phyloP scores from a whole-genome alignment of 2,113 vertebrate genomes.

The Phalacrocorax brasilianus region DNA sequence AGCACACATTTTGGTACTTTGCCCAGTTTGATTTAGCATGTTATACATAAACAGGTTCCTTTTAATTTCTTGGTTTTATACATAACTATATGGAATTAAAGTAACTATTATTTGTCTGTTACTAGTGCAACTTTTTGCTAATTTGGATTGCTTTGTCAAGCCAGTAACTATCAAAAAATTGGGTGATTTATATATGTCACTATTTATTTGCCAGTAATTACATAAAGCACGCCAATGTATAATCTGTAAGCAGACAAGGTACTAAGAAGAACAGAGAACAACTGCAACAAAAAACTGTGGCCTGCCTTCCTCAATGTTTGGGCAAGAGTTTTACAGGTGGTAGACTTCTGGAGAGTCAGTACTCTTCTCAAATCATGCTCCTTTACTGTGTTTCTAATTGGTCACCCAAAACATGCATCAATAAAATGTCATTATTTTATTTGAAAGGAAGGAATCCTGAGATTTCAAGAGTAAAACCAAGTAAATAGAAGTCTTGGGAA shows the following conservation, averaged over 20 bases:
- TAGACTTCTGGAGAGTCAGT: background rate
- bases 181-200: fast-evolving
- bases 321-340: background rate
- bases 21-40: background rate
- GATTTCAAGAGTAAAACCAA: background rate
- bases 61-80: background rate
- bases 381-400: background rate
- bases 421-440: background rate
- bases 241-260: background rate
- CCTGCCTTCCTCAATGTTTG: background rate
- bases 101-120: background rate
- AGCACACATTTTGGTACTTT: background rate
- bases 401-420: background rate
- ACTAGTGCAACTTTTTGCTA: background rate
- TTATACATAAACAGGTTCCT: background rate
- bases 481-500: background rate
- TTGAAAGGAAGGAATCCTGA: background rate
- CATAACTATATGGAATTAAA: background rate
- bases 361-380: background rate
- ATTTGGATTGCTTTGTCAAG: background rate
- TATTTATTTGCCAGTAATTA: background rate
- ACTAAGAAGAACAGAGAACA: background rate
- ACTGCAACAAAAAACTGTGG: fast-evolving
- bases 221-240: background rate
- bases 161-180: background rate